Conservation (phyloP, 1,140 invertebrate species). For the Zaprionus kolodkinae region DNA sequence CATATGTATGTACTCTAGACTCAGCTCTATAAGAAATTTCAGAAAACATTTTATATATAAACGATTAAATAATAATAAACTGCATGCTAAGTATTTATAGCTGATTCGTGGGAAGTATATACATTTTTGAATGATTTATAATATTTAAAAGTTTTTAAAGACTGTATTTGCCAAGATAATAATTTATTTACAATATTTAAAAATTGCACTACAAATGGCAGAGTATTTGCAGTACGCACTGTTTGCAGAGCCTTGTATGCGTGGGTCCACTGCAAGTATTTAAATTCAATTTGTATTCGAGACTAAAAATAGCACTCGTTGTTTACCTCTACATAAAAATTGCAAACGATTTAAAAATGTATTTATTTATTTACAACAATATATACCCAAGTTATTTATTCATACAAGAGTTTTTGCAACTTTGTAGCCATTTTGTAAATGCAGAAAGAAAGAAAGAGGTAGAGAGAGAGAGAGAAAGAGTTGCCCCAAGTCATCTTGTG, state of each 20-base stretch:
- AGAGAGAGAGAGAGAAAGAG: neutral
- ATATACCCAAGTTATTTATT: conserved; percentile 20
- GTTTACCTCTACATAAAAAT: conserved; percentile 8
- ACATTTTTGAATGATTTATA: no score
- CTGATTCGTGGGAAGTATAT: no score
- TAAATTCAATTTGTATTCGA: conserved; percentile 10
- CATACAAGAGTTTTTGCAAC: conserved; percentile 12
- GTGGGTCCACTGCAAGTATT: neutral
- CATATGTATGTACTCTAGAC: no score
- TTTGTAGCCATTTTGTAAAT: conserved; percentile 17
- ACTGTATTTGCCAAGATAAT: no score
- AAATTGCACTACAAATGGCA: neutral
- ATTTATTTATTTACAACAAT: conserved; percentile 12
- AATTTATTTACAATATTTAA: neutral
- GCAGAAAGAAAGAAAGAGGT: no score
- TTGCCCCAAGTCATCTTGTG: conserved; percentile 30
- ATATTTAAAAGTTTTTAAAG: neutral
- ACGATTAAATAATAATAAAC: no score
- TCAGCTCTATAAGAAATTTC: neutral
- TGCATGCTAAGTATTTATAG: no score
- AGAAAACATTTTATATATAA: no score
- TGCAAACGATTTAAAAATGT: conserved; percentile 4
- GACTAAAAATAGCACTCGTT: neutral
- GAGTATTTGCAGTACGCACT: neutral
- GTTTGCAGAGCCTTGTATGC: neutral